Percentiles rank a stretch among this genome's conserved stretches.
Conservation (phyloP, 2,888 invertebrate species). For the Hydroisotoma schaefferi region DNA sequence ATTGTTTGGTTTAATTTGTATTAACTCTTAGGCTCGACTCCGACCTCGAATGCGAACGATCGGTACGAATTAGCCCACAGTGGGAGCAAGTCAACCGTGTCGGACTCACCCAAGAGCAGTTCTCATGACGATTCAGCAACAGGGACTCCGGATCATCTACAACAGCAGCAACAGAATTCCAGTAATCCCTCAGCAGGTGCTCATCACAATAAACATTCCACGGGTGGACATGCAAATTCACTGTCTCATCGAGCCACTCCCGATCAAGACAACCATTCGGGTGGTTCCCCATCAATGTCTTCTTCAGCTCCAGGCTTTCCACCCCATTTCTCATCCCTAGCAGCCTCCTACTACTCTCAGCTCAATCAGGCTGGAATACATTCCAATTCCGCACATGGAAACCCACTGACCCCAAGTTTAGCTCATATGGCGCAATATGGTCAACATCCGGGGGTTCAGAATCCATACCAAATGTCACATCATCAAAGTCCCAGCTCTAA, state of each 20-base stretch:
- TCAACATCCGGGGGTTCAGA: slow-evolving; percentile 40
- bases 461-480: slow-evolving; percentile 45
- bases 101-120: slow-evolving; percentile 48
- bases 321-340: slow-evolving; percentile 44
- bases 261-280: slow-evolving; percentile 30
- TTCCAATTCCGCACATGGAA: slow-evolving; percentile 29
- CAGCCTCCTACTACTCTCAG: slow-evolving; percentile 51
- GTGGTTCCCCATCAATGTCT: slow-evolving; percentile 41
- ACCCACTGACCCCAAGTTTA: slow-evolving; percentile 39
- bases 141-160: slow-evolving; percentile 44
- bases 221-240: slow-evolving; percentile 25
- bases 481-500: slow-evolving; percentile 39
- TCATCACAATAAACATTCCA: slow-evolving; percentile 23
- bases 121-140: slow-evolving; percentile 48
- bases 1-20: slow-evolving; percentile 20
- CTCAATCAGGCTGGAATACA: slow-evolving; percentile 50
- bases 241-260: slow-evolving; percentile 36
- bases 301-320: slow-evolving; percentile 45
- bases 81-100: slow-evolving; percentile 47
- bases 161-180: slow-evolving; percentile 25
- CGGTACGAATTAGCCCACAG: slow-evolving; percentile 48
- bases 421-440: slow-evolving; percentile 47
- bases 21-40: slow-evolving; percentile 46
- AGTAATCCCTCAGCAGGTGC: slow-evolving; percentile 18
- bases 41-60: slow-evolving; percentile 46